Evolutionary conservation across 2,113 vertebrate species (phyloP), one percentile per base, ranked within the genome.

Genomic region (Arenaria interpres): DNA sequence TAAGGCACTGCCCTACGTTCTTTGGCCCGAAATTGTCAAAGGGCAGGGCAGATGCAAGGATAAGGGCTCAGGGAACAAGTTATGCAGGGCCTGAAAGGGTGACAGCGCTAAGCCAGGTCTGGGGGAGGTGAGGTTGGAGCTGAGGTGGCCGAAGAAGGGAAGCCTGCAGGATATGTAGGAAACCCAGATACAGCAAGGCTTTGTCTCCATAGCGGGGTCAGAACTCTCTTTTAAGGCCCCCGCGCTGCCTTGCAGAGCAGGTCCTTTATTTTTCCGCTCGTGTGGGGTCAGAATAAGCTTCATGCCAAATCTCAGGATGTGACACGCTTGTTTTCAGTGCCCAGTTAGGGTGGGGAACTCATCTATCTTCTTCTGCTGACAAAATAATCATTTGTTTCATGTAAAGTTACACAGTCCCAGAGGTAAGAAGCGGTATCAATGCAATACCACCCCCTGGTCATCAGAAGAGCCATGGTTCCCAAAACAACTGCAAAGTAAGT

Each of bases 1-100:
- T 97, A 97, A 88, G 85, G 85, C 16, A 7, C 37, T 56, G 88
- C 39, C 17, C 37, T 3, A 1, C 10, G 16, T 96, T 96, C 90
- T 86, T 59, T 24, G 73, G 85, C 76, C 83, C 60, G 69, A 75
- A 93, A 78, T 87, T 45, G 53, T 96, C 90, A 78, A 71, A 86
- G 83, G 95, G 88, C 86, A 66, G 79, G 79, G 82, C 88, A 72
- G 88, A 93, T 2, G 32, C 0, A n/a, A 86, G 81, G 87, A 7
- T 85, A 72, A 81, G n/a, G 71, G 53, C 50, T 85, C 45, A n/a
- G n/a, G 10, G 50, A 69, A 28, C 12, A n/a, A 75, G 48, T 41
- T 53, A 83, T 11, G 41, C 2, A 9, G 60, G 76, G 83, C 39
- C 30, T 54, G 59, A 48, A 71, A 63, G 72, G 43, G 16, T 18